Evolutionary conservation across 2,888 invertebrate genomes (phyloP).

Genomic region (Ormyrus thymus): DNA sequence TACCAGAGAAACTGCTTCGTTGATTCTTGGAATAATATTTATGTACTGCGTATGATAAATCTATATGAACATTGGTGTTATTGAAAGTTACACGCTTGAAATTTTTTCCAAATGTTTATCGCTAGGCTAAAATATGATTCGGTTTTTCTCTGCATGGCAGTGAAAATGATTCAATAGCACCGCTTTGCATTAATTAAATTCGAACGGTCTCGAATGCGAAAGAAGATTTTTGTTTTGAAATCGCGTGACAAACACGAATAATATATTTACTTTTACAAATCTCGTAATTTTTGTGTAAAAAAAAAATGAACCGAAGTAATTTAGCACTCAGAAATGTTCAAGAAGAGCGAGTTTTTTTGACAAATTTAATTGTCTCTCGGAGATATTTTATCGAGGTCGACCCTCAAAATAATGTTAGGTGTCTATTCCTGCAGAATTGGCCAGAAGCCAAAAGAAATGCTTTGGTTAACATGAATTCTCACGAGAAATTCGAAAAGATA

Average conservation of each 20-base stretch:
- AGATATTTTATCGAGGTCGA: conserved; percentile 29
- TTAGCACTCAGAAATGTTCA: not conserved
- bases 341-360: not conserved
- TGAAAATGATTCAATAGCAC: too few relatives aligned
- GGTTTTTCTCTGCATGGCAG: too few relatives aligned
- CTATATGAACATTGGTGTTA: conserved; percentile 15
- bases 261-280: too few relatives aligned
- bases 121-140: not conserved
- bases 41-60: not conserved
- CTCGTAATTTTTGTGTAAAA: too few relatives aligned
- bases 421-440: conserved; percentile 28
- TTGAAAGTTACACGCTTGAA: conserved; percentile 4
- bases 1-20: not conserved
- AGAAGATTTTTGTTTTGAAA: too few relatives aligned
- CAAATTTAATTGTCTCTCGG: not conserved
- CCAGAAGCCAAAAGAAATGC: conserved; percentile 18
- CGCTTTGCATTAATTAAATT: too few relatives aligned
- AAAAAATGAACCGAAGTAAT: not conserved
- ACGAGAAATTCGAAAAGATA: conserved; percentile 16
- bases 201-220: too few relatives aligned
- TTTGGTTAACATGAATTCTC: not conserved
- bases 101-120: conserved; percentile 11
- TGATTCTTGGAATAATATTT: not conserved
- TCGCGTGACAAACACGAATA: too few relatives aligned
- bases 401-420: conserved; percentile 14